Conservation (phyloP, 2,888 invertebrate species). For the Anthophora plumipes region DNA sequence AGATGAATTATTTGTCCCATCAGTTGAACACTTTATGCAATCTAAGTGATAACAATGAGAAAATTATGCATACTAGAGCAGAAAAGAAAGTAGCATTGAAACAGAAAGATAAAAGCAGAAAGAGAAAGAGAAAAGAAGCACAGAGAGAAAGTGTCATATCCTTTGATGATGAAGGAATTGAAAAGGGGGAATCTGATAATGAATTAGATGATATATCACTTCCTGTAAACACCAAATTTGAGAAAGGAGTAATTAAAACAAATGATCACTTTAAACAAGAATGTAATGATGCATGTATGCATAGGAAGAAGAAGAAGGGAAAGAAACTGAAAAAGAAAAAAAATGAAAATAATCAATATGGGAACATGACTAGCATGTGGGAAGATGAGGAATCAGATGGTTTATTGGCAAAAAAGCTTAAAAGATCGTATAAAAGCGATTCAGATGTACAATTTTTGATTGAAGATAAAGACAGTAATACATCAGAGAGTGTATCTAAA, state of each 20-base stretch:
- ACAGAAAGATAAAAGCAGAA: not conserved
- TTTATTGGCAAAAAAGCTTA: conserved; percentile 31
- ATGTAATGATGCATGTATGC: not conserved
- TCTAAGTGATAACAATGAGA: conserved; percentile 38
- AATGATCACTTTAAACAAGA: not conserved
- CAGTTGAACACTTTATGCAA: conserved; percentile 67
- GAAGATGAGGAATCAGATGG: not conserved
- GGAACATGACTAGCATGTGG: not conserved
- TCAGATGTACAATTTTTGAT: conserved; percentile 7
- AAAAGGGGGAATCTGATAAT: conserved; percentile 14
- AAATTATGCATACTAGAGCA: not conserved
- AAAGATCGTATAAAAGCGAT: conserved; percentile 32
- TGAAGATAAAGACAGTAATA: not conserved
- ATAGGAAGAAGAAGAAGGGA: conserved; percentile 41
- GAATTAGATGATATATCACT: conserved; percentile 3
- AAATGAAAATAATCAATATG: conserved; percentile 14
- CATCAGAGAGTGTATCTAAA: not conserved
- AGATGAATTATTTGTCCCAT: conserved; percentile 67
- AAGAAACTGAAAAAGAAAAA: conserved; percentile 52
- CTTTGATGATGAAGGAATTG: not conserved
- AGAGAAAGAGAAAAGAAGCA: conserved; percentile 4
- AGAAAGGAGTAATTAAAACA: not conserved
- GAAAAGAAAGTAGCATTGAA: not conserved
- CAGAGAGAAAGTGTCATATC: not conserved
- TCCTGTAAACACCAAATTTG: not conserved